Base-by-base conservation (phyloP, 2,888 invertebrate species). In the Chymomyza procnemis region DNA sequence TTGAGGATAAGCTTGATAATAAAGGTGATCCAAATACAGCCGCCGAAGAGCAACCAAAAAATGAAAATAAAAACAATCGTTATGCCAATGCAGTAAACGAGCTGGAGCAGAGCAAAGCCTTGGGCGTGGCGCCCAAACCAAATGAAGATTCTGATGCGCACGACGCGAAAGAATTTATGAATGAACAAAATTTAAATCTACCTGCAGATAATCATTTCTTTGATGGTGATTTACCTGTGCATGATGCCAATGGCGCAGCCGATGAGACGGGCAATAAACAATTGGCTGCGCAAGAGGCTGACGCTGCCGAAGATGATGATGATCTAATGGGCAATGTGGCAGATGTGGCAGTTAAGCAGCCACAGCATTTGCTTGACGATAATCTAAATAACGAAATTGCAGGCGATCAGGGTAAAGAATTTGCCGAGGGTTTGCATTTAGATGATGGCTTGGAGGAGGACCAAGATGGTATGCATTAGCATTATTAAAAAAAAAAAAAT, bases 361-460 rank as follows among this genome's bases (percentile, higher is more conserved):
- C 81, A 1, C 80, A 85, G 48, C 80, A 85, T 60, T 71, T 88
- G 59, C 75, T 89, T 4, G 90, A 90, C 52, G 87, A 91, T 26
- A 91, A 91, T 75, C 88, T 92, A 34, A 90, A 91, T 64, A 91
- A 92, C 76, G 91, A 92, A 81, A 90, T 92, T n/a, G 90, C 89
- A 30, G 90, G 89, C 19, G 91, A 91, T 74, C 91, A 91, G 66
- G 90, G 90, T 34, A 91, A 91, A 71, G 89, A 91, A 64, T 85
- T 89, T 78, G 69, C 72, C n/a, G 90, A 91, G 66, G 90, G 89
- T 34, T 80, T 91, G 64, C 90, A 90, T 72, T 76, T 90, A 50
- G 91, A 91, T 66, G 90, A 91, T 67, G 90, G 82, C 68, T 85
- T 88, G 54, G 90, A 91, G 59, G 89, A 89, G 61, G 92, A 91